Conservation (phyloP, 1,140 invertebrate species). For the Metaphire vulgaris region DNA sequence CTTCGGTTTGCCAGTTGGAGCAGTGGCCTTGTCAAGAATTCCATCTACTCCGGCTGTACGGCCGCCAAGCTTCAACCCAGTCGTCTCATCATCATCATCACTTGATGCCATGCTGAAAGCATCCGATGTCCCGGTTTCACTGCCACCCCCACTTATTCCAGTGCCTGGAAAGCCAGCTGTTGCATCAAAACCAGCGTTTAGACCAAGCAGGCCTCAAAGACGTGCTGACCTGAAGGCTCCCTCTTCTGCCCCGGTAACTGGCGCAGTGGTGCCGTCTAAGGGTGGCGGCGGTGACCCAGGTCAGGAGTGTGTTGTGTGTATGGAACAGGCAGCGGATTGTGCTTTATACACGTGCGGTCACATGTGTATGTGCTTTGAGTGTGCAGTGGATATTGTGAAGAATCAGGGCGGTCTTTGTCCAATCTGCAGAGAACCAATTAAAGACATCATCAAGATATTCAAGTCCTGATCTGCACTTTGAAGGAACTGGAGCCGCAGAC, state of each 20-base stretch:
- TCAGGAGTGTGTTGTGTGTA: conserved; percentile 85
- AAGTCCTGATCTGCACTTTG: conserved; percentile 72
- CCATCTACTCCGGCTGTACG: too few relatives aligned
- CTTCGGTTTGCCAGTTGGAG: too few relatives aligned
- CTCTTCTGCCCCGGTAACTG: too few relatives aligned
- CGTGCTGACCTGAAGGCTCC: too few relatives aligned
- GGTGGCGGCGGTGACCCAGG: conserved; percentile 4
- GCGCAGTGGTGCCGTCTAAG: neutral
- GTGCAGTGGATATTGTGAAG: conserved; percentile 82
- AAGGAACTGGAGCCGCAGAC: too few relatives aligned
- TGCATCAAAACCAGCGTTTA: neutral
- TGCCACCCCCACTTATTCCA: neutral
- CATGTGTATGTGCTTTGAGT: conserved; percentile 97
- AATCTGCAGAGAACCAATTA: conserved; percentile 81
- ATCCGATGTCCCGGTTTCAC: neutral
- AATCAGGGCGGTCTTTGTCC: conserved; percentile 80
- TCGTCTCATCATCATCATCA: neutral
- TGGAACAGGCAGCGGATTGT: conserved; percentile 82
- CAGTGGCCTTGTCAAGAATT: too few relatives aligned
- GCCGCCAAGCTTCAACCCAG: too few relatives aligned
- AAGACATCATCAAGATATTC: conserved; percentile 93
- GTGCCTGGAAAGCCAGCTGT: neutral
- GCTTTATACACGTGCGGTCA: conserved; percentile 94
- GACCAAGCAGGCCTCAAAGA: neutral
- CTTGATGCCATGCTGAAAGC: neutral